A percentile compares a stretch with the other conserved stretches of the same genome.
phyloP scores from a whole-genome alignment of 2,113 vertebrate genomes.

The Chitala chitala region DNA sequence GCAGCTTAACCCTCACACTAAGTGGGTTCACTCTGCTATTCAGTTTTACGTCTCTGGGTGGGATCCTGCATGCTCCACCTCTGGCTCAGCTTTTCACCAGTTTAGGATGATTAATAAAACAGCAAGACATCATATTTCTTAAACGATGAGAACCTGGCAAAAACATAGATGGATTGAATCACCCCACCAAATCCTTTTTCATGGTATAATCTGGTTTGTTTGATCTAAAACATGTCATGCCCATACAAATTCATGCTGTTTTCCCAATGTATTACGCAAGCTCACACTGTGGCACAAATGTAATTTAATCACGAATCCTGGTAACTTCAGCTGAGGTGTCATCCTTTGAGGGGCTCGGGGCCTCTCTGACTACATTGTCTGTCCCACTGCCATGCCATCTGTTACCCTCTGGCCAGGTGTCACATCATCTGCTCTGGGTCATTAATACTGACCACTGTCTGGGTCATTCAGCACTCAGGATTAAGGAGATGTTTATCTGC shows the following conservation, averaged over 20 bases:
- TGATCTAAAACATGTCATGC: background rate
- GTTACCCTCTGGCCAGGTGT: background rate
- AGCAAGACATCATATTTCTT: background rate
- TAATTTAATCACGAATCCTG: background rate
- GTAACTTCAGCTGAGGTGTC: background rate
- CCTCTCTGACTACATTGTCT: background rate
- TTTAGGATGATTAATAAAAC: slow-evolving; percentile 8
- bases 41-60: background rate
- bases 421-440: background rate
- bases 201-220: background rate
- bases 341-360: background rate
- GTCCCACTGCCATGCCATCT: background rate
- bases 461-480: background rate
- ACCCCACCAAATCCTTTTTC: background rate
- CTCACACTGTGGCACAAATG: background rate
- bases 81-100: background rate
- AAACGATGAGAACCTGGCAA: background rate
- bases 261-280: background rate
- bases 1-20: background rate
- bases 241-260: background rate
- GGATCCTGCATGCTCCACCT: background rate
- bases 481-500: no score
- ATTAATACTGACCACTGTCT: background rate
- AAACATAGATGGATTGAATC: background rate
- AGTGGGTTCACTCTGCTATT: background rate